A percentile compares a stretch with the other conserved stretches of the same genome.
Evolutionary conservation across 2,113 vertebrate genomes (phyloP).

Genomic region (Diglossa brunneiventris): DNA sequence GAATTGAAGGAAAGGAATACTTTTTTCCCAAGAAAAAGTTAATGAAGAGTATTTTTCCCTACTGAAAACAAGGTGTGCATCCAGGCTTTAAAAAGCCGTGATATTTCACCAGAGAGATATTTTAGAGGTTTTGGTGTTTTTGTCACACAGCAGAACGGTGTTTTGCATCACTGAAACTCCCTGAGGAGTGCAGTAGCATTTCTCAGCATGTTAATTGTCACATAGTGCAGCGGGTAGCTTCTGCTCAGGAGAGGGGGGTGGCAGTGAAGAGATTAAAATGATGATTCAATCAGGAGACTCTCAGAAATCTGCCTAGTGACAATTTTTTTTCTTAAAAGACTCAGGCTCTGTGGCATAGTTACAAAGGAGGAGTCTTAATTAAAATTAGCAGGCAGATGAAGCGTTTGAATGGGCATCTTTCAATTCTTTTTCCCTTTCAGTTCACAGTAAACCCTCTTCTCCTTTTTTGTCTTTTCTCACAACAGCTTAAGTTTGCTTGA

Average conservation of each 20-base stretch:
- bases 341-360: constrained; percentile 27
- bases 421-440: constrained; percentile 41
- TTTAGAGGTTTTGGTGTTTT: neutral
- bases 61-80: neutral
- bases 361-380: constrained; percentile 58
- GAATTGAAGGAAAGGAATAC: neutral
- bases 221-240: constrained; percentile 1
- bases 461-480: constrained; percentile 25
- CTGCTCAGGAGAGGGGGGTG: constrained; percentile 3
- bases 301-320: constrained; percentile 58
- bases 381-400: constrained; percentile 60
- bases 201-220: constrained; percentile 37
- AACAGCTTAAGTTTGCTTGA: constrained; percentile 39
- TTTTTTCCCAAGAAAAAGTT: neutral
- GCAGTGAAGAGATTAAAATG: constrained; percentile 53
- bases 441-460: constrained; percentile 14
- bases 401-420: constrained; percentile 53
- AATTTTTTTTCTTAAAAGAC: neutral
- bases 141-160: neutral
- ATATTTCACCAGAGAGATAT: neutral
- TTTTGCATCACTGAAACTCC: constrained; percentile 27
- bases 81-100: neutral
- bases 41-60: neutral
- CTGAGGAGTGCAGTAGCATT: constrained; percentile 9
- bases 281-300: constrained; percentile 51